Evolutionary conservation across 2,797 vertebrate genomes (phyloP).

Genomic region (Anniella stebbinsi): DNA sequence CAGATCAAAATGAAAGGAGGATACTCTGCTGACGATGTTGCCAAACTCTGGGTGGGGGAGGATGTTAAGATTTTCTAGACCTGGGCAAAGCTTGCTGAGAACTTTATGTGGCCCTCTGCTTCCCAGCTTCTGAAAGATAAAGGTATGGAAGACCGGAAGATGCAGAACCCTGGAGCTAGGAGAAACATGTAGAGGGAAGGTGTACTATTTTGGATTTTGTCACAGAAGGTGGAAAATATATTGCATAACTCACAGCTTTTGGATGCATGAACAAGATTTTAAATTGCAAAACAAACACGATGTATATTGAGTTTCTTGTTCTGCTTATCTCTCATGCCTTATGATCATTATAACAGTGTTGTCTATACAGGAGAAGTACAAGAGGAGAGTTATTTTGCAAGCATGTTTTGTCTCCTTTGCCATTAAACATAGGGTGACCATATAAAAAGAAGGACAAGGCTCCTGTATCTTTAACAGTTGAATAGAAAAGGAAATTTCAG

Average conservation of each 20-base stretch:
- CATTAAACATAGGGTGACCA: too few relatives aligned
- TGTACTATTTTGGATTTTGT: neutral
- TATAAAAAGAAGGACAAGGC: too few relatives aligned
- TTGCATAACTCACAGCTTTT: neutral
- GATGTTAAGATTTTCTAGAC: neutral
- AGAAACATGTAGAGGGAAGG: neutral
- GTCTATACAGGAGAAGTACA: too few relatives aligned
- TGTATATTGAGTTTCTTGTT: too few relatives aligned
- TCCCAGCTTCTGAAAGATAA: neutral
- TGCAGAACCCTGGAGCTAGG: too few relatives aligned
- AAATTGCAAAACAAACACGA: neutral
- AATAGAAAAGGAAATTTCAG: too few relatives aligned
- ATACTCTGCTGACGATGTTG: constrained; percentile 14
- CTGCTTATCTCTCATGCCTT: too few relatives aligned
- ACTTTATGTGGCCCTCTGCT: neutral
- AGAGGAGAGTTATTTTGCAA: neutral
- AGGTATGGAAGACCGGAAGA: neutral
- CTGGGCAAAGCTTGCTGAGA: neutral
- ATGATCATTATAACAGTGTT: neutral
- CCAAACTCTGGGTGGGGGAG: constrained; percentile 38
- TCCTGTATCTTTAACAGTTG: too few relatives aligned
- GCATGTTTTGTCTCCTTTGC: neutral
- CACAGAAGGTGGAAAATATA: too few relatives aligned
- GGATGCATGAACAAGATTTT: neutral
- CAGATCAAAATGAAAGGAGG: constrained; percentile 36